These are phyloP conservation scores for Psittacula cyanocephala DNA, from an alignment of 2,113 vertebrate species.

Conservation along the genomic window DNA sequence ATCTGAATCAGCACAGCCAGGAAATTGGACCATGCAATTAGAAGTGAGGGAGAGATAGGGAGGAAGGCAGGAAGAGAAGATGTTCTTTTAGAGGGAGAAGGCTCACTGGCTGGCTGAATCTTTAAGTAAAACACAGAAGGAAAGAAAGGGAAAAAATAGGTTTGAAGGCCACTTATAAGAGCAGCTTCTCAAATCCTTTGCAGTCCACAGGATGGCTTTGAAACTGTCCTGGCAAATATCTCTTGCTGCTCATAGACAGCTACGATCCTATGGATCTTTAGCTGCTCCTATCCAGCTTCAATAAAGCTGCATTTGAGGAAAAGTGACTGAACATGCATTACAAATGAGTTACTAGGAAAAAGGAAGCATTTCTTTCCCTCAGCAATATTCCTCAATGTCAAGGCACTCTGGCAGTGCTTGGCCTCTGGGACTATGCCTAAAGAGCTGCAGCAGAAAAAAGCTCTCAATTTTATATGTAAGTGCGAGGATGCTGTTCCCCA, in stretches of 20 bases:
- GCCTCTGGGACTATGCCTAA: constrained; percentile 5
- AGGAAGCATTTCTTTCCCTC: constrained; percentile 5
- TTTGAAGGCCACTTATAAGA: background rate
- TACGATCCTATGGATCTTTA: background rate
- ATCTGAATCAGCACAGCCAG: constrained; percentile 5
- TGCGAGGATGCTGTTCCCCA: background rate
- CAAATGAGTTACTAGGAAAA: background rate
- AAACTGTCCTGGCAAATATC: background rate
- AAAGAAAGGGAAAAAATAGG: background rate
- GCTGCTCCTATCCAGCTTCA: background rate
- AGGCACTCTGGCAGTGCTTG: background rate
- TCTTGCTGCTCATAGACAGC: background rate
- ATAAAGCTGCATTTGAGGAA: constrained; percentile 1
- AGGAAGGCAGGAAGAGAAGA: background rate
- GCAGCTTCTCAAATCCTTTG: background rate
- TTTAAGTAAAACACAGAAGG: background rate
- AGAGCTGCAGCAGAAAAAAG: background rate
- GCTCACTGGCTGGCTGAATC: background rate
- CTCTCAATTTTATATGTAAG: background rate
- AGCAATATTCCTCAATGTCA: constrained; percentile 43
- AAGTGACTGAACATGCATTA: background rate
- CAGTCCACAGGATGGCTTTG: background rate
- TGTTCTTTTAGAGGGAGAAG: background rate
- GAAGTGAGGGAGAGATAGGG: background rate
- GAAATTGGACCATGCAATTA: background rate